These are phyloP conservation scores for Halichoerus grypus DNA, from an alignment of 2,113 vertebrate genomes.

Conservation along the genomic window DNA sequence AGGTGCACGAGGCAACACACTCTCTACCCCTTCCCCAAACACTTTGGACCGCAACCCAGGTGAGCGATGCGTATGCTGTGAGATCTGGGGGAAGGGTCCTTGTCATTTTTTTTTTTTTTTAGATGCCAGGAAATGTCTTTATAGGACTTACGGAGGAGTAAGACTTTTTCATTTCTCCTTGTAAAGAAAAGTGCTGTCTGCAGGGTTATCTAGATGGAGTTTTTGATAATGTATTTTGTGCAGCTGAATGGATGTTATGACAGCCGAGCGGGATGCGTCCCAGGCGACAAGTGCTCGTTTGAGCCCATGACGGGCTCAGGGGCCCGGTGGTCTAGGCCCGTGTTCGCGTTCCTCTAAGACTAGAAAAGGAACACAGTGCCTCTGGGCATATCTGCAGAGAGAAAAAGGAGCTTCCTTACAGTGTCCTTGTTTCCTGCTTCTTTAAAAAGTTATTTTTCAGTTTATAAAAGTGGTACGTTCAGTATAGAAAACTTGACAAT, in stretches of 20 bases:
- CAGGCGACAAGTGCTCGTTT: neutral
- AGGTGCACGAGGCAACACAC: neutral
- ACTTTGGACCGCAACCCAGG: neutral
- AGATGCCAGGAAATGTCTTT: slow-evolving; percentile 48
- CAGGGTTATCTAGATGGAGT: neutral
- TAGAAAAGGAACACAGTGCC: neutral
- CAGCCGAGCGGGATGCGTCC: neutral
- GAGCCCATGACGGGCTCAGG: neutral
- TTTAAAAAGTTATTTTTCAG: neutral
- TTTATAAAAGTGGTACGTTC: neutral
- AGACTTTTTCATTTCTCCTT: neutral
- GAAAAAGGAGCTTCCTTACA: neutral
- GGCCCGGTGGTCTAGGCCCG: neutral
- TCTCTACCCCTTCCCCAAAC: neutral
- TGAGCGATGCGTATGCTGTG: neutral
- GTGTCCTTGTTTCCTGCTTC: neutral
- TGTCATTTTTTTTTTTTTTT: neutral
- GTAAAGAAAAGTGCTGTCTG: neutral
- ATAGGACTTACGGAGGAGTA: neutral
- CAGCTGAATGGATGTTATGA: neutral
- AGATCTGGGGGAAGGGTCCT: neutral
- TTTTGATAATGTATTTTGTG: neutral
- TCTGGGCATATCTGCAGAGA: neutral
- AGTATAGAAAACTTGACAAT: neutral
- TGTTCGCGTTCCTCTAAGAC: neutral